Percentiles rank a stretch among this genome's conserved stretches.
Conservation (phyloP, 1,140 invertebrate species). For the Drosophila pectinifera region DNA sequence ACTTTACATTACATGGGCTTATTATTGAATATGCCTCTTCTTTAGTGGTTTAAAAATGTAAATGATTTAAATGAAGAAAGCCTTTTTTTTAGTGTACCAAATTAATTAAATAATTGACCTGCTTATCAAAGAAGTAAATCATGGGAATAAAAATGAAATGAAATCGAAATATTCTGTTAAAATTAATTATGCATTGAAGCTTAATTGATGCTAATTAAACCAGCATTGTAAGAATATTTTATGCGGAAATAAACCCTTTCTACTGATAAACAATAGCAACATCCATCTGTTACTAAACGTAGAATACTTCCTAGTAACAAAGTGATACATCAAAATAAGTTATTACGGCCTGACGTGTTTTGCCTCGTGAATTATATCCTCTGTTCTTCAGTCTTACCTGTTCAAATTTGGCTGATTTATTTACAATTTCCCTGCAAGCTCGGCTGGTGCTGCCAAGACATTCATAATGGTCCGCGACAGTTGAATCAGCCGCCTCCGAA, state of each 20-base stretch:
- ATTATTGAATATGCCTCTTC: too few relatives aligned
- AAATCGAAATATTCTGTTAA: neutral
- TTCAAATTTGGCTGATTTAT: constrained; percentile 5
- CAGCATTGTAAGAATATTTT: too few relatives aligned
- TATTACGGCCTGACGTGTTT: neutral
- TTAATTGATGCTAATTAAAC: too few relatives aligned
- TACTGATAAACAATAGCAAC: neutral
- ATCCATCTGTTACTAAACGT: neutral
- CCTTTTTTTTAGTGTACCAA: neutral
- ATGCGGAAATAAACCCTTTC: neutral
- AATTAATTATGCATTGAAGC: too few relatives aligned
- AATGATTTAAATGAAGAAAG: too few relatives aligned
- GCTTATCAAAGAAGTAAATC: neutral
- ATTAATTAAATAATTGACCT: neutral
- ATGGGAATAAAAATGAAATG: neutral
- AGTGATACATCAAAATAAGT: neutral
- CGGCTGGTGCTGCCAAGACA: neutral
- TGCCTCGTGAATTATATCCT: neutral
- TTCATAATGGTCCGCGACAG: neutral
- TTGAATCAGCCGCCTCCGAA: constrained; percentile 7
- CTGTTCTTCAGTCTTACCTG: neutral
- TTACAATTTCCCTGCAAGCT: neutral
- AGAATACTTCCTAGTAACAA: neutral
- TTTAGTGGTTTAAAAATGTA: too few relatives aligned
- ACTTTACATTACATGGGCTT: too few relatives aligned